Percentiles rank a stretch among this genome's conserved stretches.
Conservation (phyloP, 2,888 invertebrate genomes). For the Hoplodrina ambigua region DNA sequence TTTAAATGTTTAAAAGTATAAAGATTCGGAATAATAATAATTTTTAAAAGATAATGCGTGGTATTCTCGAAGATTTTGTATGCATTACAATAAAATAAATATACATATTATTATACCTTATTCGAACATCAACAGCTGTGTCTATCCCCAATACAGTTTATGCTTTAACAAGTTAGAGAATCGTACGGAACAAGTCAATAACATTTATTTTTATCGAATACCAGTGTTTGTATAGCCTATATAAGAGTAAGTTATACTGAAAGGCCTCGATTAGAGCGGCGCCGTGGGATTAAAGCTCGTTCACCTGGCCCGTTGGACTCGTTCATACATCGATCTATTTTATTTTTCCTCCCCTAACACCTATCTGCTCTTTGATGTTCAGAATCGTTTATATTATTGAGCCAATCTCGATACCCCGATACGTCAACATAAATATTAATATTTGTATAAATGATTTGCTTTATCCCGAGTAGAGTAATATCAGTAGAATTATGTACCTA, state of each 20-base stretch:
- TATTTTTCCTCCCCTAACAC: conserved; percentile 67
- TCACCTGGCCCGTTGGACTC: conserved; percentile 68
- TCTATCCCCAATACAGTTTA: conserved; percentile 4
- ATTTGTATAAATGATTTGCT: conserved; percentile 50
- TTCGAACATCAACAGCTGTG: conserved; percentile 24
- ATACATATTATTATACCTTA: neutral
- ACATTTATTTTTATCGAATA: conserved; percentile 54
- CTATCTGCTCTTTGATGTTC: conserved; percentile 72
- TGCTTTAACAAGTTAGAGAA: conserved; percentile 40
- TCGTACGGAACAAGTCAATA: conserved; percentile 30
- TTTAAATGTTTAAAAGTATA: neutral
- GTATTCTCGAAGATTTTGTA: neutral
- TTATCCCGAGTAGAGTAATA: conserved; percentile 20
- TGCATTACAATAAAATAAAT: neutral
- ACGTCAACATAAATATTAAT: conserved; percentile 59
- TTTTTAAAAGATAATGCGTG: neutral
- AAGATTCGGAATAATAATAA: neutral
- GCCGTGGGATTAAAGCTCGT: conserved; percentile 64
- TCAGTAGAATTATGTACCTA: conserved; percentile 22
- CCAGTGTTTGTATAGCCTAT: conserved; percentile 40
- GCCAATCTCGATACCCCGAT: conserved; percentile 67
- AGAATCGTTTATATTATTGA: conserved; percentile 71
- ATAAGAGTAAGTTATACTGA: conserved; percentile 56
- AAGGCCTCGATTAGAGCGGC: conserved; percentile 64
- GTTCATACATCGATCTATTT: conserved; percentile 70